Evolutionary conservation across 2,113 vertebrate species (phyloP).

Genomic region (Pygoscelis antarcticus): DNA sequence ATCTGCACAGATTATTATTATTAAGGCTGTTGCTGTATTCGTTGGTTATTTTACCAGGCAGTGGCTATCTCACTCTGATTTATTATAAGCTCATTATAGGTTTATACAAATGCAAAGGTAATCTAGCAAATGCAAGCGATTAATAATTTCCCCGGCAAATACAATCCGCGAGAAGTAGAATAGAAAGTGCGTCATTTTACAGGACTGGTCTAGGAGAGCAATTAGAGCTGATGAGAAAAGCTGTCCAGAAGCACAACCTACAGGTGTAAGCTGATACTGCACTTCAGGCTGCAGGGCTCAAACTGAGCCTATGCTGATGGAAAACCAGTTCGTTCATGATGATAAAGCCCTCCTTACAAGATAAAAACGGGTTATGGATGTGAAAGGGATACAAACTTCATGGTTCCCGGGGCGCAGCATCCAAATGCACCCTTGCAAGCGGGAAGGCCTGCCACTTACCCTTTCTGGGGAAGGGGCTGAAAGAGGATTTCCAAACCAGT

Average conservation of each 20-base stretch:
- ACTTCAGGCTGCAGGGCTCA: not conserved
- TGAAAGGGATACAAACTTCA: too few relatives aligned
- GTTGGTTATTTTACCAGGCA: not conserved
- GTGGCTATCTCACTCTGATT: not conserved
- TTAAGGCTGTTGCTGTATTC: not conserved
- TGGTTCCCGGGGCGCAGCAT: rapidly evolving
- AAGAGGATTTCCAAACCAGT: not conserved
- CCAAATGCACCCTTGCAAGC: rapidly evolving
- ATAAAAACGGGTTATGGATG: rapidly evolving
- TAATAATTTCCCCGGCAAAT: not conserved
- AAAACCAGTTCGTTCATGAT: not conserved
- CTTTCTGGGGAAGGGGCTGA: not conserved
- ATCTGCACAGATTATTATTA: not conserved
- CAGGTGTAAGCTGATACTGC: not conserved
- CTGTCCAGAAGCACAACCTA: slow-evolving; percentile 41
- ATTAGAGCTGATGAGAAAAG: not conserved
- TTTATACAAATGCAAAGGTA: not conserved
- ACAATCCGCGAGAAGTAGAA: not conserved
- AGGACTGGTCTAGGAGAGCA: rapidly evolving
- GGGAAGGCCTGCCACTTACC: rapidly evolving
- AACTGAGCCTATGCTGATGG: rapidly evolving
- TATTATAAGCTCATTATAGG: not conserved
- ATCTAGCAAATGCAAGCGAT: not conserved
- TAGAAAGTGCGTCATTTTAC: not conserved
- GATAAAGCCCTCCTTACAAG: not conserved